Conservation (phyloP, 2,888 invertebrate species). For the Microctonus brassicae region DNA sequence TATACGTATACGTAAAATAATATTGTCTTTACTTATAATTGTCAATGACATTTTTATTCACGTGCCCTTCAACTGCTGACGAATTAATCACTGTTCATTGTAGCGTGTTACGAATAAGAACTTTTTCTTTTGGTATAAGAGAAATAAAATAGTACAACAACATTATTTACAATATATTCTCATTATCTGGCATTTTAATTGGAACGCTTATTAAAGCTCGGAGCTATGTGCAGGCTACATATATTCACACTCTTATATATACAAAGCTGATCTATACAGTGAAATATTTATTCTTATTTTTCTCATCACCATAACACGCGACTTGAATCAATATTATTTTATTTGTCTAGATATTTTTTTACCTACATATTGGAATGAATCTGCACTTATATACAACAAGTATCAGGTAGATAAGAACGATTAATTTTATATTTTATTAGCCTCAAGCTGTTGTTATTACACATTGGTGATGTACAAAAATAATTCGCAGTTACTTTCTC, state of each 20-base stretch:
- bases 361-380: background rate
- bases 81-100: background rate
- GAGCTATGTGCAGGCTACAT: constrained; percentile 41
- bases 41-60: background rate
- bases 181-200: constrained; percentile 65
- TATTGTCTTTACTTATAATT: background rate
- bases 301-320: background rate
- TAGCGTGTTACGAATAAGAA: constrained; percentile 1
- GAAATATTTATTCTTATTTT: background rate
- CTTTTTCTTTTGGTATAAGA: constrained; percentile 51
- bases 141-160: constrained; percentile 46
- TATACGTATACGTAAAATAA: constrained; percentile 15
- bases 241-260: constrained; percentile 15
- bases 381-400: background rate
- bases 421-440: background rate
- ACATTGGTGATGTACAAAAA: background rate
- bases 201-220: constrained; percentile 63
- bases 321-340: background rate
- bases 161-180: constrained; percentile 64
- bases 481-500: background rate
- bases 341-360: background rate
- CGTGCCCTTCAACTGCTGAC: background rate
- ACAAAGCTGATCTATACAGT: background rate
- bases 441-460: background rate
- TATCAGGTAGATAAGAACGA: background rate